phyloP scores from a whole-genome alignment of 2,888 invertebrate species.

The Drosophila mettleri region DNA sequence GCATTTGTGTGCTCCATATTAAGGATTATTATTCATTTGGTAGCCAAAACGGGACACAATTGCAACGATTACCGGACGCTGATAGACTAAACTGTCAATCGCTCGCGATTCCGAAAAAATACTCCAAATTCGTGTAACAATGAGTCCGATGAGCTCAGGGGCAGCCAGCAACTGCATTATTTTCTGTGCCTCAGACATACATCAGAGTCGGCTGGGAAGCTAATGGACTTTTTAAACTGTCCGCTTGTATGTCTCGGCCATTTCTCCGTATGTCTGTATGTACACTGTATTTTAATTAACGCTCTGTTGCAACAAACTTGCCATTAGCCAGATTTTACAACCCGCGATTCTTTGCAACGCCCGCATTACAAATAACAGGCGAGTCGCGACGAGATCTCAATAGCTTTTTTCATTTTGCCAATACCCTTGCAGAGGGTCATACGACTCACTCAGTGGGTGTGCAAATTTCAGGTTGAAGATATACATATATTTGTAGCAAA shows the following conservation, averaged over 20 bases:
- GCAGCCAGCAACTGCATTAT: neutral
- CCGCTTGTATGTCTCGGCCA: slow-evolving; percentile 12
- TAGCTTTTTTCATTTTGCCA: slow-evolving; percentile 27
- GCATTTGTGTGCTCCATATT: slow-evolving; percentile 75
- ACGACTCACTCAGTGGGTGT: neutral
- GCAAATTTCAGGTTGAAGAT: neutral
- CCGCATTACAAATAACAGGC: slow-evolving; percentile 76
- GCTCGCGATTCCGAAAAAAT: slow-evolving; percentile 20
- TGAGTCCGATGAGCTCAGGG: slow-evolving; percentile 47
- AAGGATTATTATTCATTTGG: slow-evolving; percentile 75
- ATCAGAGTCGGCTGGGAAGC: slow-evolving; percentile 64
- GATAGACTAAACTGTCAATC: slow-evolving; percentile 77
- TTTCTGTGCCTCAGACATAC: slow-evolving; percentile 23
- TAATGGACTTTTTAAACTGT: slow-evolving; percentile 53
- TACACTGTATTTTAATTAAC: slow-evolving; percentile 68
- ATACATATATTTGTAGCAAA: no score
- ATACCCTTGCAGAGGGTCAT: neutral
- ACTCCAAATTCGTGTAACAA: slow-evolving; percentile 74
- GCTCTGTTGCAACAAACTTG: slow-evolving; percentile 76
- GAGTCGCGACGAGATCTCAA: slow-evolving; percentile 51
- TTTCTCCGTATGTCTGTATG: slow-evolving; percentile 32
- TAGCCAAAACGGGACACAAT: slow-evolving; percentile 73
- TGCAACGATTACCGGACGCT: slow-evolving; percentile 60
- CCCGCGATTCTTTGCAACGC: slow-evolving; percentile 78
- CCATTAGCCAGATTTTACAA: slow-evolving; percentile 80